Evolutionary conservation across 2,113 vertebrate genomes (phyloP), one percentile per base, ranked within the genome.

Genomic region (Redunca redunca): DNA sequence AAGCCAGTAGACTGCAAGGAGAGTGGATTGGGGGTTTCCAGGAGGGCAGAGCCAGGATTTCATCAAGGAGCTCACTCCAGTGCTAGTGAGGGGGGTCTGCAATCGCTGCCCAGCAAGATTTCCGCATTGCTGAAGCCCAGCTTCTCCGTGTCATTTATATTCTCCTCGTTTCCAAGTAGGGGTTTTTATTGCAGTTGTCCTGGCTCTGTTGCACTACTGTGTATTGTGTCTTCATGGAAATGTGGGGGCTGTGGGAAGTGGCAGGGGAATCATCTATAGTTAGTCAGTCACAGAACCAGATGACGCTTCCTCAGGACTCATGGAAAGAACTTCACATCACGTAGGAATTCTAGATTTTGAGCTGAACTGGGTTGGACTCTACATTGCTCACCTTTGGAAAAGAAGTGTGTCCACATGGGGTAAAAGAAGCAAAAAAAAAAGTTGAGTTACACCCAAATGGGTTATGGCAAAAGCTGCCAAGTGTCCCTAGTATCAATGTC

Each of bases 91-190:
- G 26, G 15, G 16, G 77, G 7, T 46, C 36, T 78, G 33, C 10
- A 36, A n/a, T 96, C 84, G 83, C 48, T 85, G 6, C 50, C 36
- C 74, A 80, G 50, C 10, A 40, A 52, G 25, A 30, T 94, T 90
- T 55, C 36, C 71, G n/a, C 26, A 7, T 36, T 83, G 74, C 71
- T 64, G 36, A 2, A 25, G 16, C 67, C 53, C 86, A 30, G 26
- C 5, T 53, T 11, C 15, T 85, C 52, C 58, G 6, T 81, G 14
- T 36, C 33, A 60, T 67, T 86, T 26, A 46, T 28, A 64, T 46
- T 52, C 62, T 33, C 82, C 78, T 40, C 9, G 30, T 93, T 48
- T 40, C 53, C 67, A 93, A 74, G 23, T n/a, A 62, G 15, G 14
- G 40, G 48, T 71, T n/a, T 95, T 83, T 74, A 48, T 55, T 40